phyloP scores from a whole-genome alignment of 2,113 vertebrate species.

The Alethe castanea region DNA sequence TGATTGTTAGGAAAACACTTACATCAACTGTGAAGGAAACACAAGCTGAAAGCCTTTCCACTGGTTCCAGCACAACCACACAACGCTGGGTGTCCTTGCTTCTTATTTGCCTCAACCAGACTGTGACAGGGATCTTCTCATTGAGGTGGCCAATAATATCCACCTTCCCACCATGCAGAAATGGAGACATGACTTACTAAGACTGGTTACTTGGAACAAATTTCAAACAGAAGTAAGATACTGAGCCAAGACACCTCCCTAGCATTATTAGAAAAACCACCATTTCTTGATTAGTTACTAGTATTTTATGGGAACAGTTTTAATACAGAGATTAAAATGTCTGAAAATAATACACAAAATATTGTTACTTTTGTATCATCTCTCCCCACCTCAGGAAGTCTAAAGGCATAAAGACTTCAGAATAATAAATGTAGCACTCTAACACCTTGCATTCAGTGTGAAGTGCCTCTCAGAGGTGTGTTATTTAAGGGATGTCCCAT shows the following conservation, averaged over 20 bases:
- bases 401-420: not conserved
- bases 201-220: not conserved
- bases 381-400: not conserved
- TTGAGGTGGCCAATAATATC: conserved; percentile 72
- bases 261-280: not conserved
- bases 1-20: conserved; percentile 34
- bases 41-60: conserved; percentile 82
- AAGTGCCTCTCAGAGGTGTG: not conserved
- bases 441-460: not conserved
- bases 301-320: not conserved
- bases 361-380: not conserved
- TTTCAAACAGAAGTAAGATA: not conserved
- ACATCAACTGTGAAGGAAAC: conserved; percentile 82
- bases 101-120: conserved; percentile 75
- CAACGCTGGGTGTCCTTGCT: conserved; percentile 59
- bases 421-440: not conserved
- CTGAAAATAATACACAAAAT: not conserved
- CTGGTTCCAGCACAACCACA: conserved; percentile 83
- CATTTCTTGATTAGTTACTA: not conserved
- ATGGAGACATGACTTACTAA: not conserved
- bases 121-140: conserved; percentile 78
- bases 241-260: not conserved
- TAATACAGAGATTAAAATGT: not conserved
- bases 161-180: conserved; percentile 69
- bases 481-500: not conserved